phyloP scores from a whole-genome alignment of 2,797 vertebrate genomes.

The Muscicapa comitata region DNA sequence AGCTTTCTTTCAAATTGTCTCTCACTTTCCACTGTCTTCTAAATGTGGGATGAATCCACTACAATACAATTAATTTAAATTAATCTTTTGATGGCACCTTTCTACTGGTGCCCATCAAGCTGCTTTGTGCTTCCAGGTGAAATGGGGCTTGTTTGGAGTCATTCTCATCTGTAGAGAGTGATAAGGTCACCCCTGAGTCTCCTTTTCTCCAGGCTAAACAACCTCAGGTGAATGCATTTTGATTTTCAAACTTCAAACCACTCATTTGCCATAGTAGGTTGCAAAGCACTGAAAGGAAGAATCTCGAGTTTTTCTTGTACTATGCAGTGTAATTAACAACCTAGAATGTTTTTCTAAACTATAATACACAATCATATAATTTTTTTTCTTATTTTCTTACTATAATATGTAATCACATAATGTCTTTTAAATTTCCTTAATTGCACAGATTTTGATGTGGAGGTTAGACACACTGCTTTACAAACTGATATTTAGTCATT shows the following conservation, averaged over 20 bases:
- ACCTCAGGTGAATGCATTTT: neutral
- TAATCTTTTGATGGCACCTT: neutral
- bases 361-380: neutral
- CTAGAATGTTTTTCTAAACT: neutral
- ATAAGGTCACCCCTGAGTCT: too few species aligned
- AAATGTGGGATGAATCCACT: neutral
- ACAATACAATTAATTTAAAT: neutral
- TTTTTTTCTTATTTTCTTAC: neutral
- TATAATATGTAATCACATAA: neutral
- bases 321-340: neutral
- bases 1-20: neutral
- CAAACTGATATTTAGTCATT: neutral
- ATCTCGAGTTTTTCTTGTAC: neutral
- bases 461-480: neutral
- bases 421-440: neutral
- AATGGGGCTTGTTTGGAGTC: accelerated
- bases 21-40: neutral
- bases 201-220: too few species aligned
- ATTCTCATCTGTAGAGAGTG: neutral
- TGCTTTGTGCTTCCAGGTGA: neutral
- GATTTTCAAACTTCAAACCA: neutral
- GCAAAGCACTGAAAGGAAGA: neutral
- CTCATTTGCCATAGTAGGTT: accelerated
- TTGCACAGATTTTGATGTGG: neutral
- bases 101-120: neutral